These are phyloP conservation scores for Mystacides longicornis DNA, from an alignment of 2,888 invertebrate genomes.

Conservation along the genomic window DNA sequence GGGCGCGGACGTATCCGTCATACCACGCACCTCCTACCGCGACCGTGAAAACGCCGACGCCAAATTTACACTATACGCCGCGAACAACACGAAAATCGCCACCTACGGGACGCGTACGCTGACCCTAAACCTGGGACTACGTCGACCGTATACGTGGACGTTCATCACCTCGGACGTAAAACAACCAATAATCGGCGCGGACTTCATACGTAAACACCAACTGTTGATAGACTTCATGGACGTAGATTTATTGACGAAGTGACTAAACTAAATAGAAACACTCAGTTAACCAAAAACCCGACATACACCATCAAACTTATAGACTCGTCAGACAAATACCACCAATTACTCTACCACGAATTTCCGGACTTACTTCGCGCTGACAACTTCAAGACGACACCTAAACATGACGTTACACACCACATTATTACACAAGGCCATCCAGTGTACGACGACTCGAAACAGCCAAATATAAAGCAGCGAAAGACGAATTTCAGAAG, in stretches of 20 bases:
- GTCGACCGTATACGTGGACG: slow-evolving; percentile 7
- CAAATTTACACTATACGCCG: slow-evolving; percentile 7
- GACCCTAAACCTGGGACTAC: slow-evolving; percentile 2
- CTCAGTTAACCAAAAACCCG: background rate
- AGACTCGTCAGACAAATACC: background rate
- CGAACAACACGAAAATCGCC: background rate
- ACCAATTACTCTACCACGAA: background rate
- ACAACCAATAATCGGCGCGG: slow-evolving; percentile 8
- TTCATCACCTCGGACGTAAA: slow-evolving; percentile 9
- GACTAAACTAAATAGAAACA: slow-evolving; percentile 2
- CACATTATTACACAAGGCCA: slow-evolving; percentile 22
- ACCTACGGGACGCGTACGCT: slow-evolving; percentile 8
- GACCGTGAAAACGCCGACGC: background rate
- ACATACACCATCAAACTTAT: background rate
- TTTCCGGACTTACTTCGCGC: background rate
- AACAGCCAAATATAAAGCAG: slow-evolving; percentile 14
- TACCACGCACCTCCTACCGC: background rate
- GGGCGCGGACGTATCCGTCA: background rate
- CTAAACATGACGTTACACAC: slow-evolving; percentile 13
- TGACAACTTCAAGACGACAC: background rate
- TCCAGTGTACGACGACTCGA: slow-evolving; percentile 18
- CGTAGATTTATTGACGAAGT: slow-evolving; percentile 6
- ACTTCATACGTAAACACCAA: slow-evolving; percentile 10
- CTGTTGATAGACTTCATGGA: slow-evolving; percentile 15
- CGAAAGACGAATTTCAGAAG: slow-evolving; percentile 18